Conservation (phyloP, 2,797 vertebrate genomes). For the Oryzias dopingdopingensis region DNA sequence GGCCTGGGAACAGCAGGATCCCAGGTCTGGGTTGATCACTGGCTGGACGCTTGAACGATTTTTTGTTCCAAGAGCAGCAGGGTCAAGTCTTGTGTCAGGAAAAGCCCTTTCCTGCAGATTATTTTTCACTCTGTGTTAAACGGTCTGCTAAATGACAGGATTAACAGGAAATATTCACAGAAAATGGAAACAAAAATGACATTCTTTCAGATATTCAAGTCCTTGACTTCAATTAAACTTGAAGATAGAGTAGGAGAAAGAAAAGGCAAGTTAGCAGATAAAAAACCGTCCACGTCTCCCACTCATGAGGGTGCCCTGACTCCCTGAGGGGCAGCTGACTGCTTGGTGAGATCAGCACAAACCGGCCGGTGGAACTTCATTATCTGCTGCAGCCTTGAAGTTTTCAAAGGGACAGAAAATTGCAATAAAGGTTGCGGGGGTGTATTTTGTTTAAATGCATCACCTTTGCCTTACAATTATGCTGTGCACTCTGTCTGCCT, state of each 20-base stretch:
- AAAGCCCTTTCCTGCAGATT: constrained; percentile 16
- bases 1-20: constrained; percentile 30
- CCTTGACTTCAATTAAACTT: constrained; percentile 19
- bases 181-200: neutral
- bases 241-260: neutral
- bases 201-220: too few relatives aligned
- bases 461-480: constrained; percentile 44
- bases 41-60: constrained; percentile 28
- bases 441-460: constrained; percentile 40
- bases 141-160: neutral
- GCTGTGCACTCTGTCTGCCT: constrained; percentile 62
- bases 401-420: constrained; percentile 57
- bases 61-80: constrained; percentile 42
- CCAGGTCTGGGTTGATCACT: constrained; percentile 22
- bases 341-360: constrained; percentile 51
- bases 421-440: constrained; percentile 45
- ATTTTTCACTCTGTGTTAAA: constrained; percentile 1
- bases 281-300: constrained; percentile 50
- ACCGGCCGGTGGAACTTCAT: constrained; percentile 46
- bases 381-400: constrained; percentile 55
- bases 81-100: constrained; percentile 23
- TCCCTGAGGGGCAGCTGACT: constrained; percentile 15
- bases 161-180: constrained; percentile 25
- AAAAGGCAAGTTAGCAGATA: constrained; percentile 36
- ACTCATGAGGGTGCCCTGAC: constrained; percentile 41